Percentiles rank a stretch among this genome's conserved stretches.
Conservation (phyloP, 37 sponge, comb jelly and placozoan species). For the Chondrilla cf. caribensis region DNA sequence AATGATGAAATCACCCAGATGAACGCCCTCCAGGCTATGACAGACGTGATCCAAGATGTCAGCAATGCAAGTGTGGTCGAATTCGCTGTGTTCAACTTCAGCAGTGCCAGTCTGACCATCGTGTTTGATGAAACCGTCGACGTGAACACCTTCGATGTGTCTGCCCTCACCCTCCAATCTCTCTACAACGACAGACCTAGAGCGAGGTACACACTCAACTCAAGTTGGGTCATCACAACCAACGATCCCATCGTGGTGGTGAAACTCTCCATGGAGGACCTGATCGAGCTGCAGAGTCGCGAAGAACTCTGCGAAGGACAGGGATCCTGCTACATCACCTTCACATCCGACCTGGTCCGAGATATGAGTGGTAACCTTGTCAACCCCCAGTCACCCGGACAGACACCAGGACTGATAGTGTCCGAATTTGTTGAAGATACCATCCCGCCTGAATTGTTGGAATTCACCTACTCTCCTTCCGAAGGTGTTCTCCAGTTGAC, state of each 20-base stretch:
- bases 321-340: slow-evolving; percentile 79
- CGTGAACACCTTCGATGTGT: slow-evolving; percentile 39
- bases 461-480: slow-evolving; percentile 53
- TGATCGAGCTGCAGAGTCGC: slow-evolving; percentile 57
- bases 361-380: slow-evolving; percentile 62
- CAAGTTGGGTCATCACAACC: slow-evolving; percentile 17
- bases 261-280: slow-evolving; percentile 45
- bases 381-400: slow-evolving; percentile 37
- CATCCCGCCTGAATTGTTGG: slow-evolving; percentile 37
- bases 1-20: slow-evolving; percentile 20
- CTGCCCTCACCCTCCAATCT: slow-evolving; percentile 71
- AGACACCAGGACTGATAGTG: slow-evolving; percentile 69
- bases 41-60: background rate
- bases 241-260: slow-evolving; percentile 51
- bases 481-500: slow-evolving; percentile 54
- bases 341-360: slow-evolving; percentile 52
- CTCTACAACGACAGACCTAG: slow-evolving; percentile 51
- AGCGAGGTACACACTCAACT: slow-evolving; percentile 63
- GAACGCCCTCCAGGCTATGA: background rate
- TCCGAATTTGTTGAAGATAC: slow-evolving; percentile 54
- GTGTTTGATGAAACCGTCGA: slow-evolving; percentile 83
- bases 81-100: slow-evolving; percentile 63
- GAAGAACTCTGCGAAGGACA: slow-evolving; percentile 56
- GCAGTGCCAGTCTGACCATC: slow-evolving; percentile 49
- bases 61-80: slow-evolving; percentile 32